Evolutionary conservation across 2,888 invertebrate genomes (phyloP).

Genomic region (Ommatoiulus sabulosus): DNA sequence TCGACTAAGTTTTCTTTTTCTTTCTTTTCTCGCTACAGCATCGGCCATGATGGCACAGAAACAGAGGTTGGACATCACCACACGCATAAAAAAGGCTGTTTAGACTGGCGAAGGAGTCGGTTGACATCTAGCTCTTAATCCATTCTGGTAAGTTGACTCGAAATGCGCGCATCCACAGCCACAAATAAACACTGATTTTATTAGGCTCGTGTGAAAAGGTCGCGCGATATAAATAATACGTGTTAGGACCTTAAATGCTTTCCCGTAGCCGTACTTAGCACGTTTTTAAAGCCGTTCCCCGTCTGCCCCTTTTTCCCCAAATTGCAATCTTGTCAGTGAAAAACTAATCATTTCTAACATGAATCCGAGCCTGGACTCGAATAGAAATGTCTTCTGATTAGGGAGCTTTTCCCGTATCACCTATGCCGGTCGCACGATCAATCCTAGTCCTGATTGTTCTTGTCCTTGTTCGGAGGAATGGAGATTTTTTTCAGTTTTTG

Average conservation of each 20-base stretch:
- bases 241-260: neutral
- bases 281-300: neutral
- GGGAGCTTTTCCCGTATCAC: neutral
- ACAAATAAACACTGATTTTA: neutral
- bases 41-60: neutral
- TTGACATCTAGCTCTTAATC: neutral
- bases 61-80: neutral
- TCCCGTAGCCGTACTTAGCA: neutral
- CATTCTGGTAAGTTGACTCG: neutral
- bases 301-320: neutral
- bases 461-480: conserved; percentile 32
- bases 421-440: conserved; percentile 18
- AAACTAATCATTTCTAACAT: conserved; percentile 42
- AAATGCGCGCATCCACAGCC: neutral
- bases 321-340: conserved; percentile 1
- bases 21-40: no score
- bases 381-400: conserved; percentile 36
- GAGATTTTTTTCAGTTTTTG: neutral
- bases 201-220: neutral
- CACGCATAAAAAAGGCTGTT: neutral
- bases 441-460: conserved; percentile 13
- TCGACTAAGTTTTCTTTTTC: no score
- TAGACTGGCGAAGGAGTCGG: neutral
- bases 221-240: neutral
- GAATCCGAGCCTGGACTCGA: conserved; percentile 13